Conservation (phyloP, 2,797 vertebrate genomes). For the Aphelocoma californica region DNA sequence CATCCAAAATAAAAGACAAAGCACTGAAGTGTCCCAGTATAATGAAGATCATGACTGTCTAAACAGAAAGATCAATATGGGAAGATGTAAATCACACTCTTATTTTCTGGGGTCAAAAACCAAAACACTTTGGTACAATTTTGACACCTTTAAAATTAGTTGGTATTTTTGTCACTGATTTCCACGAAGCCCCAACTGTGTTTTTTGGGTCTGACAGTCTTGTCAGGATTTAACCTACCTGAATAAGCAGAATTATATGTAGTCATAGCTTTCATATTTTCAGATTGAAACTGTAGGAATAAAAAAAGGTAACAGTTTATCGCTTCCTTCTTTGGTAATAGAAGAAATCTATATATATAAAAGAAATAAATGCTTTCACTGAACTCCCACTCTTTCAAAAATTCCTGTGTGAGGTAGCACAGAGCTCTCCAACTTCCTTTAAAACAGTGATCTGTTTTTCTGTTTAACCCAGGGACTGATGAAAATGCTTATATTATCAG, state of each 20-base stretch:
- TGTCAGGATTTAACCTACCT: not conserved
- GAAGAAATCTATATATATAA: not conserved
- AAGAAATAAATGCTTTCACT: not conserved
- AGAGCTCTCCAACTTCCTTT: not conserved
- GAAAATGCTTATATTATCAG: not conserved
- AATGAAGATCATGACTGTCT: not conserved
- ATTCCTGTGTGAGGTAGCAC: not conserved
- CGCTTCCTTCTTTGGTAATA: not conserved
- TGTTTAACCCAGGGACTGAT: not conserved
- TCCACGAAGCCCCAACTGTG: not conserved
- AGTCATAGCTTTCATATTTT: not conserved
- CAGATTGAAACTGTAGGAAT: not conserved
- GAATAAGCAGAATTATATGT: not conserved
- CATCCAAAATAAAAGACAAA: not conserved
- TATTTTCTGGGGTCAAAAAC: not conserved
- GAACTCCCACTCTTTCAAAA: not conserved
- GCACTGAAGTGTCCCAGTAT: not conserved
- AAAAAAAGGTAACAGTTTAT: not conserved
- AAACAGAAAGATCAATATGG: not conserved
- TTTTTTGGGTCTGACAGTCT: not conserved
- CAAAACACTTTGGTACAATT: not conserved
- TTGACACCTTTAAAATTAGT: not conserved
- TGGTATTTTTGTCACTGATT: not conserved
- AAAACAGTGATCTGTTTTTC: not conserved
- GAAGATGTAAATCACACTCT: not conserved